Percentiles rank a stretch among this genome's conserved stretches.
Conservation (phyloP, 2,113 vertebrate genomes). For the Maccullochella peelii region DNA sequence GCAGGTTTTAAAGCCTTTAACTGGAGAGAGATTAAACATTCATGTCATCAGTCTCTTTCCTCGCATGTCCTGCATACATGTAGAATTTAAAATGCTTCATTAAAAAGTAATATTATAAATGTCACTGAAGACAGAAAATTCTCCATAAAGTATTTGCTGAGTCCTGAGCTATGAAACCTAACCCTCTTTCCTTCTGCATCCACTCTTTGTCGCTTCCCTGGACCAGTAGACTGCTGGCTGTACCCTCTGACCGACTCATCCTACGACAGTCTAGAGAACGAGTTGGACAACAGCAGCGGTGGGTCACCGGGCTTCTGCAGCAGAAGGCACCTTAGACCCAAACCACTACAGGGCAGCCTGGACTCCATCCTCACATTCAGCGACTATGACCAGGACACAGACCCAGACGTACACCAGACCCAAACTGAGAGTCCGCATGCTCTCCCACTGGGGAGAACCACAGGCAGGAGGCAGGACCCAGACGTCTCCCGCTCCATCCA, state of each 20-base stretch:
- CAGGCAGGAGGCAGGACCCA: constrained; percentile 37
- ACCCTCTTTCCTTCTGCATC: too few species aligned
- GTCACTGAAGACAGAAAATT: too few species aligned
- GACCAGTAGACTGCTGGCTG: constrained; percentile 84
- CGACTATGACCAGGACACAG: constrained; percentile 87
- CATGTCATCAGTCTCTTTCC: too few species aligned
- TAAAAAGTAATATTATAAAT: too few species aligned
- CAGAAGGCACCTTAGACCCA: constrained; percentile 74
- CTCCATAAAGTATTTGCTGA: not conserved
- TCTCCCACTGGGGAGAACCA: constrained; percentile 49
- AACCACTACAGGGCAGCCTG: constrained; percentile 89
- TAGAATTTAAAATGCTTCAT: too few species aligned
- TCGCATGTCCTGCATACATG: too few species aligned
- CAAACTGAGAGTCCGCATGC: not conserved
- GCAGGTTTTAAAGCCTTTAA: too few species aligned
- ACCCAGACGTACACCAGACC: constrained; percentile 25
- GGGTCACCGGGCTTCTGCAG: constrained; percentile 84
- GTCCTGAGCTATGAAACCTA: too few species aligned
- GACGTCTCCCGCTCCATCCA: constrained; percentile 44
- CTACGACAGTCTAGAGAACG: constrained; percentile 95
- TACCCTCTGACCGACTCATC: constrained; percentile 93
- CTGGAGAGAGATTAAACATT: too few species aligned
- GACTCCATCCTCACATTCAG: constrained; percentile 93
- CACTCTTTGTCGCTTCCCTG: too few species aligned
- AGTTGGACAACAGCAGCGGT: constrained; percentile 82